Conservation (phyloP, 2,888 invertebrate species). For the Lissonota sp. region DNA sequence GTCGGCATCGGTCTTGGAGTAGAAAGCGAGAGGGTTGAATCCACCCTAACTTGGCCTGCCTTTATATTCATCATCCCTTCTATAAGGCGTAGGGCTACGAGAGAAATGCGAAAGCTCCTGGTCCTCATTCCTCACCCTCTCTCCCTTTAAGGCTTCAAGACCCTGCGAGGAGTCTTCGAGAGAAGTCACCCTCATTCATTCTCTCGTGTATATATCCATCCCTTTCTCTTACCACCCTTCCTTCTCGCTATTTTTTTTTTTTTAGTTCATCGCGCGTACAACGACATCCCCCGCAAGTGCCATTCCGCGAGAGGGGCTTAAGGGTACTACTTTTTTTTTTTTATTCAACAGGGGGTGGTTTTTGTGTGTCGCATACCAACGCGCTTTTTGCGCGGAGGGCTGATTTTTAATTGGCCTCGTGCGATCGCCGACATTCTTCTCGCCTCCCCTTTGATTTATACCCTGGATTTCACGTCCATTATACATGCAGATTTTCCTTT, state of each 20-base stretch:
- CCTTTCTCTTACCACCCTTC: slow-evolving; percentile 55
- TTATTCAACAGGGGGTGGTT: neutral
- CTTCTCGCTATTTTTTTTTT: slow-evolving; percentile 29
- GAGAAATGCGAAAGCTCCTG: slow-evolving; percentile 57
- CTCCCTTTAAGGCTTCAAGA: slow-evolving; percentile 38
- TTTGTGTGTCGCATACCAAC: slow-evolving; percentile 71
- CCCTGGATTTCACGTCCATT: neutral
- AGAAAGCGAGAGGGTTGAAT: slow-evolving; percentile 81
- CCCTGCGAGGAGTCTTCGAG: slow-evolving; percentile 42
- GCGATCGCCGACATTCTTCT: slow-evolving; percentile 27
- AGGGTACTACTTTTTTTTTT: slow-evolving; percentile 69
- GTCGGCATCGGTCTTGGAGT: slow-evolving; percentile 60
- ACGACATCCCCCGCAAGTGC: slow-evolving; percentile 67
- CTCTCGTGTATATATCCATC: slow-evolving; percentile 31
- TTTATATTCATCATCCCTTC: slow-evolving; percentile 83
- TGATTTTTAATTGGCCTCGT: slow-evolving; percentile 59
- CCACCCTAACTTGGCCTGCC: slow-evolving; percentile 81
- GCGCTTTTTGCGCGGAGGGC: slow-evolving; percentile 23
- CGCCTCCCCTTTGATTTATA: slow-evolving; percentile 22
- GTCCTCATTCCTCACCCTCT: slow-evolving; percentile 43
- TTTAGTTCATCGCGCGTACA: slow-evolving; percentile 32
- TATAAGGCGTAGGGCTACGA: slow-evolving; percentile 65
- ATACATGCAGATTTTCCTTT: slow-evolving; percentile 3
- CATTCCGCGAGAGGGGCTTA: slow-evolving; percentile 68
- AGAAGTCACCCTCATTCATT: slow-evolving; percentile 50